Conservation (phyloP, 2,113 vertebrate species). For the Brevimyrus niger region DNA sequence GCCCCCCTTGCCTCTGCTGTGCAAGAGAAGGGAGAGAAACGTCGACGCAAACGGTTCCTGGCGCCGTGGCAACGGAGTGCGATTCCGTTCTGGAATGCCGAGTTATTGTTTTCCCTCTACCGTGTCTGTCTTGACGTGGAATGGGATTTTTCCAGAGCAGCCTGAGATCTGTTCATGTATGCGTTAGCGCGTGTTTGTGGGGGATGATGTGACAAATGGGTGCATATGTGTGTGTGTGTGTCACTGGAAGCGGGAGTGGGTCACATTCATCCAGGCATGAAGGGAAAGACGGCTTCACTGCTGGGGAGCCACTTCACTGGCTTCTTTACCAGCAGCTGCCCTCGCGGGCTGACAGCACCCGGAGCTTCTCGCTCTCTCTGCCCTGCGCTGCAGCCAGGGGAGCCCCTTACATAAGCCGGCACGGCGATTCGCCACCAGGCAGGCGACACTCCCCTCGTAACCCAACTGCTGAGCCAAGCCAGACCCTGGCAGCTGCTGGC, state of each 20-base stretch:
- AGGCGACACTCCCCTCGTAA: slow-evolving; percentile 26
- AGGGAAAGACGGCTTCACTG: not conserved
- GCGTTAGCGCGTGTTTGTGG: not conserved
- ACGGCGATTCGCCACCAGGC: slow-evolving; percentile 28
- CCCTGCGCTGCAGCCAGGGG: slow-evolving; percentile 27
- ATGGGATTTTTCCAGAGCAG: not conserved
- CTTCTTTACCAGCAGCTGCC: not conserved
- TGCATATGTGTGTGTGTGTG: not conserved
- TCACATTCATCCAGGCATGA: not conserved
- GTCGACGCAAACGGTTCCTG: not conserved
- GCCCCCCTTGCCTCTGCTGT: not conserved
- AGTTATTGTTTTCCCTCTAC: not conserved
- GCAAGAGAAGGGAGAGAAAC: not conserved
- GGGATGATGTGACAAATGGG: not conserved
- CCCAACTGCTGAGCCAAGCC: not conserved
- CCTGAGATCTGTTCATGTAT: not conserved
- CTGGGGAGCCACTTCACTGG: not conserved
- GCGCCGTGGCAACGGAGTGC: too few relatives aligned
- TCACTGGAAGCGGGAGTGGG: not conserved
- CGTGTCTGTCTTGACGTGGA: not conserved
- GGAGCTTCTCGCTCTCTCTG: slow-evolving; percentile 29
- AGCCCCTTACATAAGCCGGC: slow-evolving; percentile 39
- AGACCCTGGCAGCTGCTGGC: too few relatives aligned
- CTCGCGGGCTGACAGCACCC: slow-evolving; percentile 30
- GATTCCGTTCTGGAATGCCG: not conserved